phyloP scores from a whole-genome alignment of 30 jellyfish, hydroid and myxozoan species.

The Aurelia aurita region DNA sequence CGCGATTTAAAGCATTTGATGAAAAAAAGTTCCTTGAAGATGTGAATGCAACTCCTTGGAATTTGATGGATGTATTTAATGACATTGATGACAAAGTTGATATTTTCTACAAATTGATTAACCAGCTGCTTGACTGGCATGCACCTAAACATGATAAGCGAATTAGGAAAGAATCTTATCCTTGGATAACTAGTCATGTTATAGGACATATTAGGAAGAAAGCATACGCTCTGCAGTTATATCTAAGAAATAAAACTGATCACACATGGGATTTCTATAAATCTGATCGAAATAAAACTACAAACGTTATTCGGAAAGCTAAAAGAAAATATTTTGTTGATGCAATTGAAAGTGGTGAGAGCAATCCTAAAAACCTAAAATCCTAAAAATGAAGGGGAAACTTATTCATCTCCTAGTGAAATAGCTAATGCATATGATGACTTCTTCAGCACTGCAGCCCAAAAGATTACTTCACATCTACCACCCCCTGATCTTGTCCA shows the following conservation, averaged over 20 bases:
- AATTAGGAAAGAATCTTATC: slow-evolving; percentile 17
- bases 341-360: not conserved
- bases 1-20: slow-evolving; percentile 26
- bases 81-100: slow-evolving; percentile 7
- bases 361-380: slow-evolving; percentile 1
- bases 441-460: too few relatives aligned
- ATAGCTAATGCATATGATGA: too few relatives aligned
- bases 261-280: slow-evolving; percentile 11
- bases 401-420: too few relatives aligned
- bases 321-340: slow-evolving; percentile 11
- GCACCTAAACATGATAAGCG: slow-evolving; percentile 20
- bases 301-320: slow-evolving; percentile 14
- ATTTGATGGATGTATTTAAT: slow-evolving; percentile 22
- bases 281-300: slow-evolving; percentile 1
- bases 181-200: slow-evolving; percentile 16
- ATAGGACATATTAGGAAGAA: slow-evolving; percentile 8
- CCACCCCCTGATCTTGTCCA: too few relatives aligned
- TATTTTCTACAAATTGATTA: slow-evolving; percentile 1
- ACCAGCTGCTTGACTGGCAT: slow-evolving; percentile 14
- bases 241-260: slow-evolving; percentile 5
- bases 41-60: slow-evolving; percentile 35
- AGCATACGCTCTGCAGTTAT: slow-evolving; percentile 6
- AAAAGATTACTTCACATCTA: too few relatives aligned
- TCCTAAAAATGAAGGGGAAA: not conserved
- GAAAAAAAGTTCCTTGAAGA: slow-evolving; percentile 10